A percentile compares a stretch with the other conserved stretches of the same genome.
Conservation (phyloP, 2,113 vertebrate genomes). For the Propithecus coquereli region DNA sequence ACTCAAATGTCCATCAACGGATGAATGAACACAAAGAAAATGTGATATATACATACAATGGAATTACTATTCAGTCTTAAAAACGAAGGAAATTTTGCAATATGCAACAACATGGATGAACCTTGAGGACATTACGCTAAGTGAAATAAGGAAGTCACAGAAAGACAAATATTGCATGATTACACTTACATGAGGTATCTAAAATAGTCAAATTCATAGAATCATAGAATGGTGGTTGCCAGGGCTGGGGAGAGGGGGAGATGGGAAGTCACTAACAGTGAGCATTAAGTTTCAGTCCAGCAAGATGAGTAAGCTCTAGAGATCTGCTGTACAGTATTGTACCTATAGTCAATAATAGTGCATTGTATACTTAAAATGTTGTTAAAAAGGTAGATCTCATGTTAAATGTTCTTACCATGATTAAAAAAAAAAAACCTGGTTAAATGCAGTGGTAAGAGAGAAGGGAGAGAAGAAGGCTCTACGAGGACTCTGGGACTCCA, state of each 20-base stretch:
- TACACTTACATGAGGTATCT: neutral
- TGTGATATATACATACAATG: neutral
- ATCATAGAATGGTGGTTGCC: neutral
- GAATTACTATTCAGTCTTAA: neutral
- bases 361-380: neutral
- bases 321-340: neutral
- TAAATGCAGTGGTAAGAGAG: neutral
- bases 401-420: neutral
- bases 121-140: neutral
- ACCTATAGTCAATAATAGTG: neutral
- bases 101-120: neutral
- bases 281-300: neutral
- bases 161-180: neutral
- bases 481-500: neutral
- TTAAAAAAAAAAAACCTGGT: neutral
- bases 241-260: neutral
- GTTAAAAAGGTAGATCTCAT: neutral
- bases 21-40: neutral
- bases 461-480: neutral
- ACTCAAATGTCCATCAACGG: neutral
- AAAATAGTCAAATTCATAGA: neutral
- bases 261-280: neutral
- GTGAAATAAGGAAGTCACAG: neutral
- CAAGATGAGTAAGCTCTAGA: neutral
- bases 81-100: neutral